Conservation (phyloP, 2,797 vertebrate species). For the Melanotaenia maccullochi region DNA sequence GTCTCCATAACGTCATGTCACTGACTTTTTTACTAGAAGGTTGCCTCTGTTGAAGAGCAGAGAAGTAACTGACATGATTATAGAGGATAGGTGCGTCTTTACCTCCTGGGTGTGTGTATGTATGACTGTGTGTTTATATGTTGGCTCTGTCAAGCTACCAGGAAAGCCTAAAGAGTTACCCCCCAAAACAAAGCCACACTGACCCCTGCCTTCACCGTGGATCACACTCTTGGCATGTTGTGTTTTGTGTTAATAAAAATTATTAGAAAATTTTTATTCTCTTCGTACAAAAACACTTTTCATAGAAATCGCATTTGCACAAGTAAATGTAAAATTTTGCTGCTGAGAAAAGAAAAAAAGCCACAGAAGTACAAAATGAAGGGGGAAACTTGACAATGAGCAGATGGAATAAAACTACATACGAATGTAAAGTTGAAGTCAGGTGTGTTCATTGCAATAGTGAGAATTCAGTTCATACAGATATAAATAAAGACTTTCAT, state of each 20-base stretch:
- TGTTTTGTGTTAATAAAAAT: constrained; percentile 96
- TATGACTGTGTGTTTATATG: neutral
- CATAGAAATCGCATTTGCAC: constrained; percentile 99
- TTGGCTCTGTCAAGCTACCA: constrained; percentile 34
- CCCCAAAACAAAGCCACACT: neutral
- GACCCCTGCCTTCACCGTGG: constrained; percentile 34
- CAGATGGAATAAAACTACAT: constrained; percentile 64
- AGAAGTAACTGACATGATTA: constrained; percentile 38
- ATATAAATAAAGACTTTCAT: constrained; percentile 77
- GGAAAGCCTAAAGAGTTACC: constrained; percentile 32
- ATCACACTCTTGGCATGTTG: constrained; percentile 68
- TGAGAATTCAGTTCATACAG: constrained; percentile 81
- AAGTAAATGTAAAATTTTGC: constrained; percentile 93
- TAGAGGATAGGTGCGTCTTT: constrained; percentile 46
- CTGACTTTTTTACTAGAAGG: constrained; percentile 86
- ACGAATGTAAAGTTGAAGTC: constrained; percentile 40
- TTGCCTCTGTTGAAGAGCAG: constrained; percentile 50
- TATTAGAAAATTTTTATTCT: constrained; percentile 96
- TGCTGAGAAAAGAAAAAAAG: constrained; percentile 67
- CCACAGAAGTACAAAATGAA: constrained; percentile 85
- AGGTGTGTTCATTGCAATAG: constrained; percentile 61
- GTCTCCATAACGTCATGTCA: constrained; percentile 88
- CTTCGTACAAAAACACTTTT: constrained; percentile 97
- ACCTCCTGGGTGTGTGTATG: constrained; percentile 10
- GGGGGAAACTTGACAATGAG: constrained; percentile 82